Evolutionary conservation across 2,888 invertebrate genomes (phyloP).

Genomic region (Zhengitettix transpicula): DNA sequence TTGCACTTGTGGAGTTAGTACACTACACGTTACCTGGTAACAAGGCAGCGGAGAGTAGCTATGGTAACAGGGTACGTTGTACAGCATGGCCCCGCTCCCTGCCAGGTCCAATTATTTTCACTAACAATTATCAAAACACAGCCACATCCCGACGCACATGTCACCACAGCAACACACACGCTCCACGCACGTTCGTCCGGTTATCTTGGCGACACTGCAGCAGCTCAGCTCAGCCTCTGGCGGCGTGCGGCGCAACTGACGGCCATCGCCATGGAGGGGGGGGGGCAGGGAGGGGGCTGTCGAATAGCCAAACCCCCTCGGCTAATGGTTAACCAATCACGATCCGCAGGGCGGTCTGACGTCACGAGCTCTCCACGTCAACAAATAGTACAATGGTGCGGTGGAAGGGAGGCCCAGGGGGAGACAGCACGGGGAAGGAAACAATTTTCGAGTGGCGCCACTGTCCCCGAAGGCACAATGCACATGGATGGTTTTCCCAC

Average conservation of each 20-base stretch:
- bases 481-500: no score
- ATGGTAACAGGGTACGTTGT: conserved; percentile 12
- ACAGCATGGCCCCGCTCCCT: conserved; percentile 7
- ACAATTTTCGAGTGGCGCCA: no score
- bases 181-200: no score
- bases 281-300: background rate
- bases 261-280: background rate
- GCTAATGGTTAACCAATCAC: conserved; percentile 5
- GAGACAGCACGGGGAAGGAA: background rate
- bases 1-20: no score
- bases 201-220: background rate
- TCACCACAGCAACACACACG: no score
- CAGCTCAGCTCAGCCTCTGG: background rate
- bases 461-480: no score
- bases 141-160: no score
- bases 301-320: conserved; percentile 4
- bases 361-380: background rate
- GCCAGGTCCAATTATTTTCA: no score
- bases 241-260: background rate
- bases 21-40: conserved; percentile 6
- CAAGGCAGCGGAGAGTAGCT: conserved; percentile 11
- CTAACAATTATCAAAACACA: no score
- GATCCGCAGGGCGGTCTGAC: background rate
- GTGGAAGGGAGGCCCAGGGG: background rate
- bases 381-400: conserved; percentile 1